Evolutionary conservation across 1,140 invertebrate species (phyloP).

Genomic region (Drosophila parvula): DNA sequence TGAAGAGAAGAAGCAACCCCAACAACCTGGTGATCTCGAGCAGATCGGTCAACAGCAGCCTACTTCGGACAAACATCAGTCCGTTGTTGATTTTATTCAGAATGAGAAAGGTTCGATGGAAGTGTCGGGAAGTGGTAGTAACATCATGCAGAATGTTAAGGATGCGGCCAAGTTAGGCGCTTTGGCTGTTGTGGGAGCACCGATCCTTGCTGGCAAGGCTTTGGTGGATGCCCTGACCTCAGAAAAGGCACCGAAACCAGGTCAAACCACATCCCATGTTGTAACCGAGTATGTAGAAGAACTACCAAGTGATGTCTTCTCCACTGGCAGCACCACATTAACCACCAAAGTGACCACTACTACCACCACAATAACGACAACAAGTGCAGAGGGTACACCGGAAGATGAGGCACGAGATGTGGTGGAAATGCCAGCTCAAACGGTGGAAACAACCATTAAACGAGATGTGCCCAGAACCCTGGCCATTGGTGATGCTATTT

Average conservation of each 20-base stretch:
- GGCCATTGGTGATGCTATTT: constrained; percentile 89
- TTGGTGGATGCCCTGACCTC: constrained; percentile 91
- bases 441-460: constrained; percentile 36
- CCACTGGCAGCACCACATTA: constrained; percentile 46
- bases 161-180: constrained; percentile 95
- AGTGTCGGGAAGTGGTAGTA: constrained; percentile 28
- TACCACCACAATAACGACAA: constrained; percentile 56
- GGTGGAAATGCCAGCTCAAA: constrained; percentile 28
- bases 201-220: constrained; percentile 92
- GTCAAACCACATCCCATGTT: constrained; percentile 68
- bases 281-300: constrained; percentile 32
- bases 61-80: constrained; percentile 47
- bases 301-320: constrained; percentile 18
- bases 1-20: constrained; percentile 39
- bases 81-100: constrained; percentile 65
- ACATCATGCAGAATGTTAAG: constrained; percentile 85
- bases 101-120: constrained; percentile 44
- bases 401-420: constrained; percentile 61
- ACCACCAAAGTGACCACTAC: constrained; percentile 64
- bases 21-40: constrained; percentile 45
- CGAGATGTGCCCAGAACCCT: constrained; percentile 79
- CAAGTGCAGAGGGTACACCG: constrained; percentile 29
- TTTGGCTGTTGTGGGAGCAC: constrained; percentile 90
- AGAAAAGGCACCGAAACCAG: constrained; percentile 75
- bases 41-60: constrained; percentile 3